phyloP scores from a whole-genome alignment of 2,113 vertebrate species.

The Protobothrops mucrosquamatus region DNA sequence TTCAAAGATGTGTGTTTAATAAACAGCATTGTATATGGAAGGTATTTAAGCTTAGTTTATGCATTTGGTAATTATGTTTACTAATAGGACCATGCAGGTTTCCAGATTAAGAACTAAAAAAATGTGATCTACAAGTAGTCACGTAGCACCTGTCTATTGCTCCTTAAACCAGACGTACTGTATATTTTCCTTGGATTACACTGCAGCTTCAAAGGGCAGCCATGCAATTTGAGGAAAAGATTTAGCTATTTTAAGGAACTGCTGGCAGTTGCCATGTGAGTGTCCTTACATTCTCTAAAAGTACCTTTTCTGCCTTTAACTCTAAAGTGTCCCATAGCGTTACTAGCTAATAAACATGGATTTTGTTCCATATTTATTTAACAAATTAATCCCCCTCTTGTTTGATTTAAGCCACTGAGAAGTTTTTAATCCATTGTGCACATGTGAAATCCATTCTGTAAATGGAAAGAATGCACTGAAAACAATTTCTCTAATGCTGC shows the following conservation, averaged over 20 bases:
- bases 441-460: neutral
- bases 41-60: neutral
- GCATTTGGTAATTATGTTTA: neutral
- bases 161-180: neutral
- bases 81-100: neutral
- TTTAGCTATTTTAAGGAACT: neutral
- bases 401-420: neutral
- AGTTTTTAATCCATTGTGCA: neutral
- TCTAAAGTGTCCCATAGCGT: neutral
- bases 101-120: neutral
- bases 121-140: neutral
- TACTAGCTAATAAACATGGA: neutral
- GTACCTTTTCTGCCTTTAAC: neutral
- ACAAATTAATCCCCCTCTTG: neutral
- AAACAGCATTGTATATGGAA: neutral
- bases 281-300: neutral
- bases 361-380: neutral
- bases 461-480: neutral
- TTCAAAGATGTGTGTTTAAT: neutral
- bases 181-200: neutral
- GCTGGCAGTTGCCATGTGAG: neutral
- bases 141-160: neutral
- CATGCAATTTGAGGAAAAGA: neutral
- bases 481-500: neutral
- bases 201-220: neutral